phyloP scores from a whole-genome alignment of 2,888 invertebrate species.

The Morpho deidamia region DNA sequence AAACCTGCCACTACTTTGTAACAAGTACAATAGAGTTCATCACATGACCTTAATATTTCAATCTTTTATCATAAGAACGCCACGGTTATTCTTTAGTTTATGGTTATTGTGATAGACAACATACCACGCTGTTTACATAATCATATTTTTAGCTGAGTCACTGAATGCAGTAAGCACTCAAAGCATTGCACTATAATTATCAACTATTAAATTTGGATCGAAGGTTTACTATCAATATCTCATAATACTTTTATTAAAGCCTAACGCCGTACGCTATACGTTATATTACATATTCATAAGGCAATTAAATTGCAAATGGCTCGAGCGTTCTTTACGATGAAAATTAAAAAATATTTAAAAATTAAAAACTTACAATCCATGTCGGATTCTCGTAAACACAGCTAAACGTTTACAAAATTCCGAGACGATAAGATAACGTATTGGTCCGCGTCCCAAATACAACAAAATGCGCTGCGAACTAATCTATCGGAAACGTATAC shows the following conservation, averaged over 20 bases:
- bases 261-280: not conserved
- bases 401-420: constrained; percentile 39
- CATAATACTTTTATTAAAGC: not conserved
- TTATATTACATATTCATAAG: constrained; percentile 4
- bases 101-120: not conserved
- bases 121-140: constrained; percentile 6
- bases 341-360: not conserved
- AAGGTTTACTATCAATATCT: too few species aligned
- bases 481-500: constrained; percentile 20
- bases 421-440: constrained; percentile 48
- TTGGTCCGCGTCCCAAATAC: constrained; percentile 34
- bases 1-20: too few species aligned
- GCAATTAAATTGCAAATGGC: constrained; percentile 1
- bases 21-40: too few species aligned
- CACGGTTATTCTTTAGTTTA: not conserved
- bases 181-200: not conserved
- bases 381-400: constrained; percentile 38
- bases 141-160: not conserved
- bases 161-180: not conserved
- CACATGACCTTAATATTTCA: too few species aligned
- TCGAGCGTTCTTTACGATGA: not conserved
- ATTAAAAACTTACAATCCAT: constrained; percentile 49
- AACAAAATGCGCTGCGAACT: constrained; percentile 11
- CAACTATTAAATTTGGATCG: not conserved
- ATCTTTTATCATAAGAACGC: too few species aligned